These are phyloP conservation scores for Simalia tracyae DNA, from an alignment of 2,797 vertebrate genomes.

Conservation along the genomic window DNA sequence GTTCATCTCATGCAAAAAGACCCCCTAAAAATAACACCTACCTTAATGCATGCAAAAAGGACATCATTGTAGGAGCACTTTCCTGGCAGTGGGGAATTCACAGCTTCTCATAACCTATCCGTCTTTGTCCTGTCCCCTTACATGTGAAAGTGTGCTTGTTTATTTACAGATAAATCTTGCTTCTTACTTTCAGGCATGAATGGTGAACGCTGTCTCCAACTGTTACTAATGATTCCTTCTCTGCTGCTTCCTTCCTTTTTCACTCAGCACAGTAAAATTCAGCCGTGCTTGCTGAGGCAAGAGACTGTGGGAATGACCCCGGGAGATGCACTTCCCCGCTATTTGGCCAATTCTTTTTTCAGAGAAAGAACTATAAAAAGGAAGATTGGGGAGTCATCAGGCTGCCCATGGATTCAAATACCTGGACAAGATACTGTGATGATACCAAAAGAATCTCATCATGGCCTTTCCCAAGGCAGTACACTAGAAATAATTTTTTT, in stretches of 20 bases:
- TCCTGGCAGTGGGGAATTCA: background rate
- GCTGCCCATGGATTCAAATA: background rate
- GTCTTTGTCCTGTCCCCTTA: background rate
- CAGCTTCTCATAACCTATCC: background rate
- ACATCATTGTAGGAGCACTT: background rate
- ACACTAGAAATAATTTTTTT: too few relatives aligned
- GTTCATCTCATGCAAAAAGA: accelerated
- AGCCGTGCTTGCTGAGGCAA: background rate
- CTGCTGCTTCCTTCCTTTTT: background rate
- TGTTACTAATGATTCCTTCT: conserved; percentile 21
- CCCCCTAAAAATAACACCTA: background rate
- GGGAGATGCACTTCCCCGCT: background rate
- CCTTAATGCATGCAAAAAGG: background rate
- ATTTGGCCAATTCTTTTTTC: background rate
- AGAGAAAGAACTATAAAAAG: background rate
- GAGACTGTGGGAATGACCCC: background rate
- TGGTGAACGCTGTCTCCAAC: background rate
- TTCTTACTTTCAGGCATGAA: conserved; percentile 40
- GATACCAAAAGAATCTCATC: background rate
- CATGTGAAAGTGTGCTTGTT: background rate
- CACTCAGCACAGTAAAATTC: background rate
- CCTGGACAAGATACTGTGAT: too few relatives aligned
- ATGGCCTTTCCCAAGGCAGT: background rate
- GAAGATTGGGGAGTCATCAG: background rate
- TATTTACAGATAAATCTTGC: conserved; percentile 21